phyloP scores from a whole-genome alignment of 2,797 vertebrate species.

The Falco cherrug region DNA sequence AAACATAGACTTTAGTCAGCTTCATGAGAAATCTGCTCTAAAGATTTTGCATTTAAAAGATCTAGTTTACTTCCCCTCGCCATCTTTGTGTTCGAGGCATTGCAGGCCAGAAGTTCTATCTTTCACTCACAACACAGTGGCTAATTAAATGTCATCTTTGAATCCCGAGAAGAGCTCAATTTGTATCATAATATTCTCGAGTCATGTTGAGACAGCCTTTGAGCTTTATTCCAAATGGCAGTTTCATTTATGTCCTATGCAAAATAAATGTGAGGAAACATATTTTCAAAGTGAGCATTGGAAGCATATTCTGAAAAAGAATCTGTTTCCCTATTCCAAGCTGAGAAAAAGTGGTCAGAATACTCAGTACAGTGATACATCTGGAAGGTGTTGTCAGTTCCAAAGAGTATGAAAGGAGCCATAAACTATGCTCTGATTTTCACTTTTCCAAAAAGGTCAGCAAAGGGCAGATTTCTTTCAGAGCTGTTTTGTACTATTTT shows the following conservation, averaged over 20 bases:
- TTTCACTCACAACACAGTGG: neutral
- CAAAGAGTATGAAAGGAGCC: neutral
- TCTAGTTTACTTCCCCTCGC: neutral
- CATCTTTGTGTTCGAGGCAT: neutral
- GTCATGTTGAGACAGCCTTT: neutral
- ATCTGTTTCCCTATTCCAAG: neutral
- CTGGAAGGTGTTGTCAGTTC: conserved; percentile 11
- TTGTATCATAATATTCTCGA: neutral
- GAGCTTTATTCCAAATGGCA: neutral
- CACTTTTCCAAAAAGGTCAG: neutral
- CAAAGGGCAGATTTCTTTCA: neutral
- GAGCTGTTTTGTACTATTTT: conserved; percentile 14
- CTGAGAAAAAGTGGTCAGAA: neutral
- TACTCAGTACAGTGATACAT: neutral
- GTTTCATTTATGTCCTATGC: neutral
- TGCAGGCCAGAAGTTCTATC: neutral
- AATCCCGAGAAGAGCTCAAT: neutral
- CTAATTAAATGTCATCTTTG: conserved; percentile 10
- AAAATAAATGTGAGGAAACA: neutral
- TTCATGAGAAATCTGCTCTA: neutral
- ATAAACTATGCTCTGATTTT: neutral
- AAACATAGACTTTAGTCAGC: neutral
- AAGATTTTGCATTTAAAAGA: neutral
- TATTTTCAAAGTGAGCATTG: neutral
- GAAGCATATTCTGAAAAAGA: neutral